Conservation (phyloP, 1,140 invertebrate genomes). For the Zaprionus ghesquierei region DNA sequence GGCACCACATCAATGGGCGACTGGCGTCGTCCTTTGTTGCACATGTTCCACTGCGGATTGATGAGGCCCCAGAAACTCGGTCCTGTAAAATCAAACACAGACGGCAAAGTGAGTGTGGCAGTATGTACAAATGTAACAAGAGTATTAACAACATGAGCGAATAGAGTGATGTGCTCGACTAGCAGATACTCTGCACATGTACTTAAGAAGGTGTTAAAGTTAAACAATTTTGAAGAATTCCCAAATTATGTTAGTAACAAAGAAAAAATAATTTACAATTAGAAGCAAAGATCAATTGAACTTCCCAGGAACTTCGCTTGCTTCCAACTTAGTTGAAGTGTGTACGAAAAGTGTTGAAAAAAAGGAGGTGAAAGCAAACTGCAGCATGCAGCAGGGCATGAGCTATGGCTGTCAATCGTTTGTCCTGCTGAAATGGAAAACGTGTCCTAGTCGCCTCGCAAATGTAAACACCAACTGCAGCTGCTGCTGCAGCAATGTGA, state of each 20-base stretch:
- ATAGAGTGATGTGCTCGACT: slow-evolving; percentile 2
- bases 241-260: no score
- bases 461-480: slow-evolving; percentile 52
- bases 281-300: no score
- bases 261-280: no score
- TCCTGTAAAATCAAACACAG: slow-evolving; percentile 85
- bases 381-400: not conserved
- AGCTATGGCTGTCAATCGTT: slow-evolving; percentile 55
- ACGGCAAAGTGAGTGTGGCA: not conserved
- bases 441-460: slow-evolving; percentile 50
- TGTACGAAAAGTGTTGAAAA: not conserved
- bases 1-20: slow-evolving; percentile 98
- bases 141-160: not conserved
- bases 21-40: slow-evolving; percentile 95
- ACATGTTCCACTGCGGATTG: slow-evolving; percentile 98
- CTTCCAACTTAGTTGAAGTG: not conserved
- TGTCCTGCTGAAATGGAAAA: slow-evolving; percentile 51
- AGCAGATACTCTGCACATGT: not conserved
- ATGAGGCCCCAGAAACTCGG: slow-evolving; percentile 98
- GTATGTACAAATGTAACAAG: not conserved
- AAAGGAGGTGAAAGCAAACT: not conserved
- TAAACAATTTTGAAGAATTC: not conserved
- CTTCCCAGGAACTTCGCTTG: not conserved
- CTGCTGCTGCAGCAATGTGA: slow-evolving; percentile 1
- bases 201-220: no score